phyloP scores from a whole-genome alignment of 2,888 invertebrate genomes.

The Eudemis profundana region DNA sequence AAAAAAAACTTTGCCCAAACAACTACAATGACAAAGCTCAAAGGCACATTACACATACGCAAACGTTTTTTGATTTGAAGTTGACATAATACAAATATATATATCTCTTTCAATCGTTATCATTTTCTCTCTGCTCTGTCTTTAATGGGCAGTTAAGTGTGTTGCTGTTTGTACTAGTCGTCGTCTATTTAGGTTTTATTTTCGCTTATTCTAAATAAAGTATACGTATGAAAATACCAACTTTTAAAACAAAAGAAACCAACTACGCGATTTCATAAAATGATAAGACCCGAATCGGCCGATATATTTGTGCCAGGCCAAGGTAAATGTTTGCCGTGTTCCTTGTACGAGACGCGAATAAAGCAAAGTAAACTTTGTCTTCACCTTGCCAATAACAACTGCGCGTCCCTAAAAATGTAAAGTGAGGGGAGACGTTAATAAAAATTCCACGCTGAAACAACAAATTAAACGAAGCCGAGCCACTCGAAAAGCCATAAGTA shows the following conservation, averaged over 20 bases:
- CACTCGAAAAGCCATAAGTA: conserved; percentile 85
- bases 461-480: conserved; percentile 85
- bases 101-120: no score
- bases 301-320: conserved; percentile 16
- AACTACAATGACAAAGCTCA: no score
- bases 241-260: background rate
- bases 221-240: no score
- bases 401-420: conserved; percentile 70
- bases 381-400: conserved; percentile 69
- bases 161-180: no score
- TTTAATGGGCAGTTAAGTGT: no score
- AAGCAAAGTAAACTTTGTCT: conserved; percentile 62
- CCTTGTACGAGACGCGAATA: conserved; percentile 52
- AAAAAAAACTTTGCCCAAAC: no score
- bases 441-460: conserved; percentile 85
- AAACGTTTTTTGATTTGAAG: no score
- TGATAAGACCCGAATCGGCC: background rate
- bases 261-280: conserved; percentile 4
- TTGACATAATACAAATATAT: no score
- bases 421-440: conserved; percentile 83
- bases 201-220: no score
- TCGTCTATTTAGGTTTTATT: no score
- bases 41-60: no score
- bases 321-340: conserved; percentile 17
- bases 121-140: no score